Conservation (phyloP, 2,113 vertebrate species). For the Rhinolophus sinicus region DNA sequence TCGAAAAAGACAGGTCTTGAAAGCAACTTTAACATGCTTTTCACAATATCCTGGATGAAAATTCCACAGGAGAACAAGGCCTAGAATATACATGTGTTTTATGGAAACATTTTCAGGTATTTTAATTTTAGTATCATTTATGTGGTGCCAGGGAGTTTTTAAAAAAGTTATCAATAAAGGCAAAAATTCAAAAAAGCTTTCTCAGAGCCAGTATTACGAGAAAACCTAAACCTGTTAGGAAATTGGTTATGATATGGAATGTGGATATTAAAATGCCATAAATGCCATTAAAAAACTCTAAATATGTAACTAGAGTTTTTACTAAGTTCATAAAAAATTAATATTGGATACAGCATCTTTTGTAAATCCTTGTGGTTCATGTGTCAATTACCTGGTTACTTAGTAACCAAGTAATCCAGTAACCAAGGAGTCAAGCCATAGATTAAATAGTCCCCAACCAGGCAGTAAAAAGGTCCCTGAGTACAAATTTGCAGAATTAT, state of each 20-base stretch:
- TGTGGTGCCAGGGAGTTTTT: conserved; percentile 48
- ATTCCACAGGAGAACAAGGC: neutral
- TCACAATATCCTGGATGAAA: neutral
- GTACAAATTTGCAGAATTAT: conserved; percentile 80
- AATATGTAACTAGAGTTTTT: conserved; percentile 79
- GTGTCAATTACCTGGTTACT: conserved; percentile 78
- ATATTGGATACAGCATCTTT: conserved; percentile 68
- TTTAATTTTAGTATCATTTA: conserved; percentile 73
- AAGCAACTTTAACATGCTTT: neutral
- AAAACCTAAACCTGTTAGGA: conserved; percentile 70
- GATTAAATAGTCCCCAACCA: conserved; percentile 76
- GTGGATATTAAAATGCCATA: conserved; percentile 70
- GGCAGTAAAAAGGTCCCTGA: conserved; percentile 76
- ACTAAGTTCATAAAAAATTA: conserved; percentile 76
- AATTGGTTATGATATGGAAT: conserved; percentile 78
- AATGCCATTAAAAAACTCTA: conserved; percentile 66
- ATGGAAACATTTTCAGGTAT: conserved; percentile 38
- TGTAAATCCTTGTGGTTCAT: conserved; percentile 70
- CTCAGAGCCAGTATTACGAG: conserved; percentile 53
- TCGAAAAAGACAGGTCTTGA: too few relatives aligned
- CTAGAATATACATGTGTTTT: neutral
- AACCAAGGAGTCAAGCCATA: conserved; percentile 69
- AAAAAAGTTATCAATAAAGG: conserved; percentile 69
- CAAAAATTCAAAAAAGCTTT: conserved; percentile 52
- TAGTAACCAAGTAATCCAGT: conserved; percentile 73